Evolutionary conservation across 1,140 invertebrate genomes (phyloP), one percentile per base, ranked within the genome.

Genomic region (Drosophila bipectinata): DNA sequence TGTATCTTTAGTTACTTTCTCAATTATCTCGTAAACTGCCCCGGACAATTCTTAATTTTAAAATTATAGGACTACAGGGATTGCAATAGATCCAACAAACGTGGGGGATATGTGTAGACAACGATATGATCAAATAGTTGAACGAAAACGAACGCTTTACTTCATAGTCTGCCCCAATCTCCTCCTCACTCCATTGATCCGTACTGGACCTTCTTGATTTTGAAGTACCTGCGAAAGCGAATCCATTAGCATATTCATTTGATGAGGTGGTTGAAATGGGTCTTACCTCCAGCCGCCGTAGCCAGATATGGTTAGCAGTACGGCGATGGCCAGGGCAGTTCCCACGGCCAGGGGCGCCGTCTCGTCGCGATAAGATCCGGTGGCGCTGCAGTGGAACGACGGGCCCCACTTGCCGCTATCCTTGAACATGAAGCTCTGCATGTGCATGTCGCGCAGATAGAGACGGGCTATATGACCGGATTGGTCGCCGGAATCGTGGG

Each of bases 121-220:
- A 85, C 69, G 61, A 88, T 72, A 87, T 74, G 63, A 56, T 55
- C 49, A 62, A 59, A 63, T 64, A 49, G 45, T 49, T 67, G 30
- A 56, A 76, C 56, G 18, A 59, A 77, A 69, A 60, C 47, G 34
- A 52, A 66, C 63, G 32, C 41, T 39, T 69, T 30, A 24, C 15
- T 63, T 51, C 21, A 28, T 21, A 21, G 21, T 21, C 21, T 21
- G 21, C 21, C 21, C 21, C 21, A 21, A 21, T 34, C 14, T 8
- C 1, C 49, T 10, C 37, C 66, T 94, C 95, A 98, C 91, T 97
- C 96, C 97, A 98, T 98, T 1, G 96, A 97, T 84, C 97, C 97
- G 91, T 98, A 98, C 84, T 97, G 96, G 4, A 98, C 96, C 89
- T 97, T 97, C 92, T 97, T 97, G 28, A 97, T 94, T 91, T 97